A percentile compares a stretch with the other conserved stretches of the same genome.
Evolutionary conservation across 2,113 vertebrate genomes (phyloP).

Genomic region (Lamprologus lemairii): DNA sequence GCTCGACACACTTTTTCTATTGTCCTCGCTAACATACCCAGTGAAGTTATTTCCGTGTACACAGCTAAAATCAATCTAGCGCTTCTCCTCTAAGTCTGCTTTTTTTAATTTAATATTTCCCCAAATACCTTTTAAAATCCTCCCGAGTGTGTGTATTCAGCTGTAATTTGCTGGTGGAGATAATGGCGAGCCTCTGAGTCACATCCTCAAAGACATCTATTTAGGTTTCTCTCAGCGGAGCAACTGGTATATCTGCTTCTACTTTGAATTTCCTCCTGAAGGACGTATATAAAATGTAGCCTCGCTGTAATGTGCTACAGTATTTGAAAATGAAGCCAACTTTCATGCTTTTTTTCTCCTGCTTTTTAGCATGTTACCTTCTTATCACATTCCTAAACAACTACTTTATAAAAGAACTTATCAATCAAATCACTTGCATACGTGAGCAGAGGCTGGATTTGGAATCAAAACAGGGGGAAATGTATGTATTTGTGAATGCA

Average conservation of each 20-base stretch:
- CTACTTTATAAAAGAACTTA: background rate
- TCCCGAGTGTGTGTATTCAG: background rate
- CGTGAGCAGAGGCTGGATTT: background rate
- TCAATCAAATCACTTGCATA: background rate
- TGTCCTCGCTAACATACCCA: background rate
- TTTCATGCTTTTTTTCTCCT: background rate
- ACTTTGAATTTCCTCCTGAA: background rate
- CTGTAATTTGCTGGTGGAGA: background rate
- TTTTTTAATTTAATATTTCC: background rate
- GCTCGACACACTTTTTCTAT: background rate
- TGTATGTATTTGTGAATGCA: background rate
- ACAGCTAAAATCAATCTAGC: background rate
- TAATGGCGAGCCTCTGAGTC: background rate
- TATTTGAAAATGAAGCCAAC: background rate
- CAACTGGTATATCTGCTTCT: background rate
- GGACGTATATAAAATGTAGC: background rate
- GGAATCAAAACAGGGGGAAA: background rate
- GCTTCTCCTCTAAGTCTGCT: background rate
- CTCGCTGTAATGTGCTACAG: background rate
- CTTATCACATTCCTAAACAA: background rate
- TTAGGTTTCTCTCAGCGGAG: background rate
- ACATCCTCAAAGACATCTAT: background rate
- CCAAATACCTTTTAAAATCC: background rate
- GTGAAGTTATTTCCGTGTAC: background rate
- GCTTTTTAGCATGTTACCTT: background rate